Base-by-base conservation (phyloP, 2,888 invertebrate species). In the Thecophora atra region DNA sequence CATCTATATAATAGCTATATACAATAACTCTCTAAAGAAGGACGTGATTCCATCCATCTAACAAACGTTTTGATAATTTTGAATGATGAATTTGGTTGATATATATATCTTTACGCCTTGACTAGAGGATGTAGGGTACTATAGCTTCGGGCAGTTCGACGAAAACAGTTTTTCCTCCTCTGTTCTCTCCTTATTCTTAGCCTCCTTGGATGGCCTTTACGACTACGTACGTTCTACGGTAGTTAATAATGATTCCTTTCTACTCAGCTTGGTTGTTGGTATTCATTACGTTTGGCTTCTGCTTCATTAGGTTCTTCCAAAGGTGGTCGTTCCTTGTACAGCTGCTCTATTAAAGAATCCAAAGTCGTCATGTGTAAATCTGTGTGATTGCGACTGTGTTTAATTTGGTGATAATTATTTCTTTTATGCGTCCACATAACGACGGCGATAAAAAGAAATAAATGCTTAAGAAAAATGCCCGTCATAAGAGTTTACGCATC, bases 321-420 rank as follows among this genome's bases (percentile, higher is more conserved):
- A 24, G 54, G 2, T n/a, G n/a, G n/a, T n/a, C n/a, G 51, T 24
- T 0, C 24, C 54, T 54, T 7, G 19, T 54, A 21, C 11, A 21
- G 24, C 54, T 19, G 26, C 28, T 58, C 24, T 24, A 26, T 58
- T 58, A 2, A 58, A 28, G 15, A 15, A 28, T 28, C 58, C 11
- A 6, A 21, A 21, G 0, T 58, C 28, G 24, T 6, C 15, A 1
- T 58, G 56, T 56, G 21, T 1, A 6, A 13, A 21, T 56, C 24
- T 56, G 56, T 21, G 56, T 56, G 56, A 21, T 6, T 8, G 26
- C 30, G 28, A 51, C 28, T 52, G 52, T 66, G 28, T 19, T 37
- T 19, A 52, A 68, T 56, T 56, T 58, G 28, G 58, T 68, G 56
- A 44, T 68, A 68, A 68, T 68, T 68, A 44, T 68, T 44, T 68